Evolutionary conservation across 2,113 vertebrate genomes (phyloP).

Genomic region (Strix aluco): DNA sequence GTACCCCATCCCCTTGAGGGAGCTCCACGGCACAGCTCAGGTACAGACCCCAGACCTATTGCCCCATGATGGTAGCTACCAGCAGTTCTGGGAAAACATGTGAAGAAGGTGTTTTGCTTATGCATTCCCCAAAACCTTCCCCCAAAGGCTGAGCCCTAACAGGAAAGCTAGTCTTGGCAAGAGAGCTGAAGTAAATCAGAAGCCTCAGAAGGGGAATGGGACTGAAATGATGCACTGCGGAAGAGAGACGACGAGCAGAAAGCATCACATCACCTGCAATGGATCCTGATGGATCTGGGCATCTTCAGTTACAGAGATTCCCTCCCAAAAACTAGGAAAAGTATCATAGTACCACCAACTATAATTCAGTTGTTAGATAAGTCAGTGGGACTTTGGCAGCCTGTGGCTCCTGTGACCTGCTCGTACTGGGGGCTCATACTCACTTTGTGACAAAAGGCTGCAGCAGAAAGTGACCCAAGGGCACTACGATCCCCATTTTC

Average conservation of each 20-base stretch:
- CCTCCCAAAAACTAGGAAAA: not conserved
- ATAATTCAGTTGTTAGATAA: not conserved
- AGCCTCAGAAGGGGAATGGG: not conserved
- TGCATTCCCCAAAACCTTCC: not conserved
- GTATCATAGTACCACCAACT: not conserved
- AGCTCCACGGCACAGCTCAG: accelerated
- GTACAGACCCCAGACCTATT: not conserved
- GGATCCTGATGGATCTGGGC: not conserved
- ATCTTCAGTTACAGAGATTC: not conserved
- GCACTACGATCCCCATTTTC: accelerated
- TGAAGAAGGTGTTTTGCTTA: not conserved
- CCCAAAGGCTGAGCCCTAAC: not conserved
- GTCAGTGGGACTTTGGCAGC: not conserved
- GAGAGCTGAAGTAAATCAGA: not conserved
- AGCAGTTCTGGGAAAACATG: not conserved
- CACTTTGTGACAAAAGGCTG: accelerated
- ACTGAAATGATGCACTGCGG: not conserved
- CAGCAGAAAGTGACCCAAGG: not conserved
- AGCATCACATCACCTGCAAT: not conserved
- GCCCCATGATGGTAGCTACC: not conserved
- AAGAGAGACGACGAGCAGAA: not conserved
- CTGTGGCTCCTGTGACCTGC: accelerated
- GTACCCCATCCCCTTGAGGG: accelerated
- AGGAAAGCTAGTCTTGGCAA: not conserved
- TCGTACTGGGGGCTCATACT: not conserved